Conservation (phyloP, 2,797 vertebrate species). For the Emydoidea blandingii region DNA sequence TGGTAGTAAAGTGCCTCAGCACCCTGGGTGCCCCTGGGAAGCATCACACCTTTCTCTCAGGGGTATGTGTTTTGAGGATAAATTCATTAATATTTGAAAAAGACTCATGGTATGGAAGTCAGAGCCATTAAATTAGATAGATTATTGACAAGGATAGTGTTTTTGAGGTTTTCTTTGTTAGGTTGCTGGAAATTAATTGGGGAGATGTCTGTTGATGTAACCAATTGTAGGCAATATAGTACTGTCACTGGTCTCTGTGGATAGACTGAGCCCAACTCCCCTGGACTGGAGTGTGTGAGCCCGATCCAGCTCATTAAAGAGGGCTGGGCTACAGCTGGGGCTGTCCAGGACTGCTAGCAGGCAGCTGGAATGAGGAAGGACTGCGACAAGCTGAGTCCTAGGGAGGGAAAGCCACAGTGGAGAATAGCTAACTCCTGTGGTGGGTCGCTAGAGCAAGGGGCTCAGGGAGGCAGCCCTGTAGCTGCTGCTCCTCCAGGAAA, state of each 20-base stretch:
- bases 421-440: not conserved
- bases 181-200: not conserved
- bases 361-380: not conserved
- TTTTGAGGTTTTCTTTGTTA: not conserved
- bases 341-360: not conserved
- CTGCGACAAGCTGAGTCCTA: not conserved
- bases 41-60: not conserved
- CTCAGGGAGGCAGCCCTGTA: not conserved
- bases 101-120: not conserved
- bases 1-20: not conserved
- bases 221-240: not conserved
- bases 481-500: not conserved
- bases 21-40: too few relatives aligned
- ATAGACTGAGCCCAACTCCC: not conserved
- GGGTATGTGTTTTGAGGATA: not conserved
- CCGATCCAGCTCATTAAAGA: not conserved
- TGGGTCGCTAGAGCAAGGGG: not conserved
- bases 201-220: not conserved
- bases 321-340: not conserved
- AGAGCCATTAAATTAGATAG: not conserved
- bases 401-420: not conserved
- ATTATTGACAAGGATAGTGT: accelerated
- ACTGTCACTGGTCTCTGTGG: not conserved
- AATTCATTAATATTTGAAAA: not conserved
- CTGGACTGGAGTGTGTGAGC: not conserved